Percentiles rank a stretch among this genome's conserved stretches.
Evolutionary conservation across 1,140 invertebrate genomes (phyloP).

Genomic region (Drosophila teissieri): DNA sequence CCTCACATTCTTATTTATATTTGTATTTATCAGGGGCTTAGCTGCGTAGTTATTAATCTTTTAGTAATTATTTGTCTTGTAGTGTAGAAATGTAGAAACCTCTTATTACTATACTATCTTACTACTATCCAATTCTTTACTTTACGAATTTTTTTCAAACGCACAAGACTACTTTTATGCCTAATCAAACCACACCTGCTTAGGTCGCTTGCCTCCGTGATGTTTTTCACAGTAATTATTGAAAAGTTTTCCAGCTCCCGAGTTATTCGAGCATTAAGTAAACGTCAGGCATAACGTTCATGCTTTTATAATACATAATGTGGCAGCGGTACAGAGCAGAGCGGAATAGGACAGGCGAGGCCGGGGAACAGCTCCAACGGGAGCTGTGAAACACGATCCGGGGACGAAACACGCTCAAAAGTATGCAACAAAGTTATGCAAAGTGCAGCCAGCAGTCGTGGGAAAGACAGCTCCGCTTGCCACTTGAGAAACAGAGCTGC

Average conservation of each 20-base stretch:
- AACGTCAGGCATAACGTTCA: slow-evolving; percentile 74
- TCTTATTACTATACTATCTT: too few species aligned
- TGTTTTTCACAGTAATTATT: slow-evolving; percentile 59
- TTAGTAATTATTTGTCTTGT: neutral
- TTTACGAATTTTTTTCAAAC: neutral
- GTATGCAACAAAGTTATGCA: slow-evolving; percentile 81
- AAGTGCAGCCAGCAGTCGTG: slow-evolving; percentile 64
- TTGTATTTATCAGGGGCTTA: neutral
- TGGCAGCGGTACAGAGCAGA: slow-evolving; percentile 16
- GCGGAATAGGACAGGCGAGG: neutral
- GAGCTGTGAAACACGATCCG: slow-evolving; percentile 20
- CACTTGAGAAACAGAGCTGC: slow-evolving; percentile 67
- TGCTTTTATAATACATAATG: slow-evolving; percentile 77
- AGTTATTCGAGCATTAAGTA: slow-evolving; percentile 76
- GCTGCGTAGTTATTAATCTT: neutral
- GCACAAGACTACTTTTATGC: neutral
- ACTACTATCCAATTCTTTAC: too few species aligned
- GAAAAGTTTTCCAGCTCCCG: slow-evolving; percentile 51
- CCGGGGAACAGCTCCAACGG: neutral
- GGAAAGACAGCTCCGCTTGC: slow-evolving; percentile 52
- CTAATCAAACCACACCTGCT: slow-evolving; percentile 7
- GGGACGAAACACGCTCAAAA: slow-evolving; percentile 50
- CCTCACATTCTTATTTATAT: neutral
- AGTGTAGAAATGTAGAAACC: too few species aligned
- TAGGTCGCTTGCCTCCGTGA: slow-evolving; percentile 4